Conservation (phyloP, 2,888 invertebrate species). For the Dicycla oo region DNA sequence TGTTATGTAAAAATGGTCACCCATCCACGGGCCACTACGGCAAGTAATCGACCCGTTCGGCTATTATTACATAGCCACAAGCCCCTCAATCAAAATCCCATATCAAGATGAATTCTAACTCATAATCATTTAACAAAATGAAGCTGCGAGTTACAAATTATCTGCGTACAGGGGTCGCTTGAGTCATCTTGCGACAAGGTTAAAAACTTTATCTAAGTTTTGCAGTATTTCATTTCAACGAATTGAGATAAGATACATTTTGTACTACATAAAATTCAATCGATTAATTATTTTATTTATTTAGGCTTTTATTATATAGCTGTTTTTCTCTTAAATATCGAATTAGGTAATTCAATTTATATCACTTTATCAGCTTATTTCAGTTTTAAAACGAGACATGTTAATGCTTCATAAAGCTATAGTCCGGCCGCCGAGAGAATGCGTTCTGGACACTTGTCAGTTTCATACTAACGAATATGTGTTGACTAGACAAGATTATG, state of each 20-base stretch:
- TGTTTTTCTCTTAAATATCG: neutral
- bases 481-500: too few relatives aligned
- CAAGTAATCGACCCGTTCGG: too few relatives aligned
- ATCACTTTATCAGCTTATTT: neutral
- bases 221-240: constrained; percentile 43
- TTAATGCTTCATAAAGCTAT: too few relatives aligned
- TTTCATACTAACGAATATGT: too few relatives aligned
- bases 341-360: neutral
- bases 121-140: constrained; percentile 31
- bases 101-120: constrained; percentile 20
- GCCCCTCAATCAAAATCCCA: too few relatives aligned
- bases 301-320: neutral
- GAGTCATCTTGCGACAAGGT: constrained; percentile 44
- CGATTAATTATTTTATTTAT: neutral
- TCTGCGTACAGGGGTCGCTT: constrained; percentile 29
- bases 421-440: too few relatives aligned
- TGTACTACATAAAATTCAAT: constrained; percentile 17
- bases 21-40: too few relatives aligned
- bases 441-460: too few relatives aligned
- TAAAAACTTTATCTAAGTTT: constrained; percentile 15
- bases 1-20: too few relatives aligned
- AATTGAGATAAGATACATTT: constrained; percentile 30
- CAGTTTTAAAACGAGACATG: neutral
- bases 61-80: too few relatives aligned
- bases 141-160: constrained; percentile 25